Percentiles rank a stretch among this genome's conserved stretches.
These are phyloP conservation scores for Tachyglossus aculeatus DNA, from an alignment of 2,797 vertebrate species.

Conservation along the genomic window DNA sequence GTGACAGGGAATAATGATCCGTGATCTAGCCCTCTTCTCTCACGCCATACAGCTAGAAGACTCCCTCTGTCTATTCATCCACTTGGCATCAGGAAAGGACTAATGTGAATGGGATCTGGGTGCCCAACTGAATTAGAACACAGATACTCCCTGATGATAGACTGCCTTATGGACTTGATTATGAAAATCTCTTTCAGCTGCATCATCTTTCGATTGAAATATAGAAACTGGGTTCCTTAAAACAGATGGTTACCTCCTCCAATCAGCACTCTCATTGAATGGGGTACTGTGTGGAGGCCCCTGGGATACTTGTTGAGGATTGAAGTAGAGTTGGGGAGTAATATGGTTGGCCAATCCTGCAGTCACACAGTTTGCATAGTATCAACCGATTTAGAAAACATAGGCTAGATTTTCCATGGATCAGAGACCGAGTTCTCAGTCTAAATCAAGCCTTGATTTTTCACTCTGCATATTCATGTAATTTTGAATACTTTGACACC, in stretches of 20 bases:
- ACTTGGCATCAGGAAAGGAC: constrained; percentile 47
- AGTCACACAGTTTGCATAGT: background rate
- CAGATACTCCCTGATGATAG: constrained; percentile 66
- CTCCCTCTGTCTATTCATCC: constrained; percentile 66
- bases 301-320: constrained; percentile 65
- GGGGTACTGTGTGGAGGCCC: constrained; percentile 50
- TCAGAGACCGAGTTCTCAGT: constrained; percentile 57
- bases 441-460: constrained; percentile 67
- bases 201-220: constrained; percentile 74
- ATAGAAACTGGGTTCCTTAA: constrained; percentile 72
- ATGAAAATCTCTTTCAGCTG: constrained; percentile 72
- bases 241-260: constrained; percentile 69
- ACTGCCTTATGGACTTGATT: constrained; percentile 73
- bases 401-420: constrained; percentile 26
- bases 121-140: constrained; percentile 58
- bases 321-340: constrained; percentile 44
- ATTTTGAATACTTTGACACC: constrained; percentile 71
- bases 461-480: constrained; percentile 77
- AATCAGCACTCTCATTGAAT: constrained; percentile 59
- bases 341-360: constrained; percentile 32
- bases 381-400: constrained; percentile 19
- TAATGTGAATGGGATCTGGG: constrained; percentile 34
- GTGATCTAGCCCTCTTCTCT: constrained; percentile 33
- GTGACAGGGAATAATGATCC: constrained; percentile 28
- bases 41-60: constrained; percentile 57